Conservation (phyloP, 2,113 vertebrate genomes). For the Phasianus colchicus region DNA sequence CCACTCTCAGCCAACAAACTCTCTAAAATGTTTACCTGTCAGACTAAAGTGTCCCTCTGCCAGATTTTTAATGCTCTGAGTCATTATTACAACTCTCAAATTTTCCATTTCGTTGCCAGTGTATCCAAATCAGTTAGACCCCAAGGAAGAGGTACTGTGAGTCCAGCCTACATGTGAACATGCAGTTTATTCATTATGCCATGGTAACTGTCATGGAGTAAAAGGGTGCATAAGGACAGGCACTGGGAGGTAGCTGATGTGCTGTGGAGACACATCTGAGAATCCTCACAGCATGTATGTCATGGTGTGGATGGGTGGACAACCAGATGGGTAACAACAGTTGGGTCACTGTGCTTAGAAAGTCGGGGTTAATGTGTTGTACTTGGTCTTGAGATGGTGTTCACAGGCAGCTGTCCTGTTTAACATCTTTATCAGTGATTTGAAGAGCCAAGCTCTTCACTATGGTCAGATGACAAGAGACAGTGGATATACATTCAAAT, state of each 20-base stretch:
- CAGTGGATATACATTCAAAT: neutral
- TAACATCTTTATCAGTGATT: neutral
- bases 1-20: neutral
- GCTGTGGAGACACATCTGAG: neutral
- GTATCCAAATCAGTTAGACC: neutral
- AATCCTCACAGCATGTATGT: neutral
- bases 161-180: neutral
- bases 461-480: neutral
- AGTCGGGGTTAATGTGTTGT: rapidly evolving
- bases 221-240: neutral
- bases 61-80: neutral
- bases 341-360: neutral
- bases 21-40: neutral
- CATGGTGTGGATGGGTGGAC: neutral
- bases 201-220: neutral
- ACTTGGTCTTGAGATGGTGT: neutral
- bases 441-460: neutral
- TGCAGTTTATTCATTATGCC: neutral
- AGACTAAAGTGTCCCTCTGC: neutral
- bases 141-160: neutral
- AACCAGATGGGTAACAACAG: neutral
- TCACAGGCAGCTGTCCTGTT: neutral
- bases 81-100: neutral
- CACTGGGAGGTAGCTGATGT: neutral
- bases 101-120: neutral